Base-by-base conservation (phyloP, 2,113 vertebrate genomes). In the Chunga burmeisteri region DNA sequence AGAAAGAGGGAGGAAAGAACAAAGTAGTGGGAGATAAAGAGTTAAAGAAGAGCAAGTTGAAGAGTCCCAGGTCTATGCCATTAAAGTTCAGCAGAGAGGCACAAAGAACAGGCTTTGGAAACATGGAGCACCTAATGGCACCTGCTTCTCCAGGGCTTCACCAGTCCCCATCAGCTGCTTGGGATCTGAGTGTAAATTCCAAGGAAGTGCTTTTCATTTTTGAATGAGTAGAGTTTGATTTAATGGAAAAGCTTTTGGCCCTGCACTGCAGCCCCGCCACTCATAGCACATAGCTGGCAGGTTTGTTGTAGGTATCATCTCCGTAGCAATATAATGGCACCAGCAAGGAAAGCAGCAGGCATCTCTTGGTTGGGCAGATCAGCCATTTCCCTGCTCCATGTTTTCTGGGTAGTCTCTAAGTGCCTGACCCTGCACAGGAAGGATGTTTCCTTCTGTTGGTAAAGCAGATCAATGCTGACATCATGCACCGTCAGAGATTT, bases 401-500 rank as follows among this genome's bases (percentile, higher is more conserved):
- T 84, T 85, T 95, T n/a, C 79, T 94, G 30, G 32, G 19, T 50
- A 53, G 66, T 63, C 58, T 86, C 26, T 49, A 49, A 49, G 88
- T 11, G 16, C 77, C 63, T 59, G 21, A 65, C 80, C 47, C 62
- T 73, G 56, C 10, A 12, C 40, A 6, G 9, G 49, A 95, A 90
- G 42, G 62, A 66, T 63, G 23, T 86, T 96, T 96, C 81, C 34
- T 94, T 95, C 62, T 93, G 59, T 96, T 90, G 71, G 29, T 79
- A 93, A 73, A 89, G 70, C 83, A 92, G 91, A 95, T 90, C 84
- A 72, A 63, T 92, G 61, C 55, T 93, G 80, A 84, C 50, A 93
- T 85, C 82, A n/a, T 27, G 75, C 52, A 29, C 77, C 13, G 1
- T 71, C 82, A 91, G 86, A 97, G 75, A 92, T 55, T 82, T 80